A percentile compares a stretch with the other conserved stretches of the same genome.
Conservation (phyloP, 2,113 vertebrate genomes). For the Sinocyclocheilus grahami region DNA sequence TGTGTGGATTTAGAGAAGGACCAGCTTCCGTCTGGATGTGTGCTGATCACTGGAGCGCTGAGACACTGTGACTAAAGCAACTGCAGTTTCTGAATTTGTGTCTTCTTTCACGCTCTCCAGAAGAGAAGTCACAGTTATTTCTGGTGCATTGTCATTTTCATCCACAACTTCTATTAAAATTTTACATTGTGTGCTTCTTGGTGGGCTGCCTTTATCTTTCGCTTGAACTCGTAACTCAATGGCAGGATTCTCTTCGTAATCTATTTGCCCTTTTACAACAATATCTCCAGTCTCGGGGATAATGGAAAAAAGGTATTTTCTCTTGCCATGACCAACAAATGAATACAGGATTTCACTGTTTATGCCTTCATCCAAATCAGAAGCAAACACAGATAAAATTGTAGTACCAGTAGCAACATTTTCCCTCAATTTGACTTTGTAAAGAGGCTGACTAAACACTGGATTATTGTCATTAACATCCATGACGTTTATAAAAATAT, state of each 20-base stretch:
- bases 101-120: constrained; percentile 78
- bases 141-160: constrained; percentile 84
- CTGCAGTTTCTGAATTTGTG: constrained; percentile 74
- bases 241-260: constrained; percentile 75
- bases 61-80: constrained; percentile 82
- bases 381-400: constrained; percentile 62
- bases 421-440: constrained; percentile 57
- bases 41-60: constrained; percentile 57
- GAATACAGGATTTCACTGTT: constrained; percentile 53
- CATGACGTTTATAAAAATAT: constrained; percentile 53
- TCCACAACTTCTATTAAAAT: constrained; percentile 79
- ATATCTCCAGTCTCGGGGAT: constrained; percentile 64
- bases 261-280: constrained; percentile 70
- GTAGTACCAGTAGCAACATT: constrained; percentile 51
- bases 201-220: constrained; percentile 70
- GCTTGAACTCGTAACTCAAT: constrained; percentile 81
- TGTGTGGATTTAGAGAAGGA: constrained; percentile 63
- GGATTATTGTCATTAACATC: constrained; percentile 65
- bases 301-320: constrained; percentile 62
- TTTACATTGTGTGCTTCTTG: constrained; percentile 77
- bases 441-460: constrained; percentile 54
- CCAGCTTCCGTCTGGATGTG: constrained; percentile 65
- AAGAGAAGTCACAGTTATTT: constrained; percentile 80
- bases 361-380: constrained; percentile 65
- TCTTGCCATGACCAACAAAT: constrained; percentile 67